Evolutionary conservation across 1,140 invertebrate genomes (phyloP).

Genomic region (Cecropterus lyciades): DNA sequence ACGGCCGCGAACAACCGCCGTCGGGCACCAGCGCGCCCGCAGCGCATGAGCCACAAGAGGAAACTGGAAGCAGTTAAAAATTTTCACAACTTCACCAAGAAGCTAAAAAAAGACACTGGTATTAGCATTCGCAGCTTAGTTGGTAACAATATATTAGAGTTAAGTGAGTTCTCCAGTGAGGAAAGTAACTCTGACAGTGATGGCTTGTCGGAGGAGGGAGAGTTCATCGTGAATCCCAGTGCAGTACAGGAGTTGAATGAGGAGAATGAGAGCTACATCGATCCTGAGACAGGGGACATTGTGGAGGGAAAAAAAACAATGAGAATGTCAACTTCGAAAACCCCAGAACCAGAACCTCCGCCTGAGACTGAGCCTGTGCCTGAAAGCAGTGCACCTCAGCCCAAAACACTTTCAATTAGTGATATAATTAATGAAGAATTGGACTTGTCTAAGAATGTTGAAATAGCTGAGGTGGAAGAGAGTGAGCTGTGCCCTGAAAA

Average conservation of each 20-base stretch:
- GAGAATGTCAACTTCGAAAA: slow-evolving; percentile 33
- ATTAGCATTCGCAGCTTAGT: slow-evolving; percentile 80
- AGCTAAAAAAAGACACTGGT: slow-evolving; percentile 82
- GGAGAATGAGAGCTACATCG: slow-evolving; percentile 81
- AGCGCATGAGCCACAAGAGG: slow-evolving; percentile 74
- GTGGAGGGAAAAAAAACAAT: slow-evolving; percentile 60
- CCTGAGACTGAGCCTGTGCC: too few relatives aligned
- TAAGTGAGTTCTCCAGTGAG: slow-evolving; percentile 81
- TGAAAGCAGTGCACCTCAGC: slow-evolving; percentile 40
- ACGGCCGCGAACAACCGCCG: slow-evolving; percentile 73
- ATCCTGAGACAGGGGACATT: slow-evolving; percentile 82
- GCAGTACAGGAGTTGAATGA: slow-evolving; percentile 77
- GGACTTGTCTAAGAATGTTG: slow-evolving; percentile 79
- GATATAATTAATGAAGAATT: slow-evolving; percentile 81
- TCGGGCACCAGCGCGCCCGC: slow-evolving; percentile 54
- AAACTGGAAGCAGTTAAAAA: slow-evolving; percentile 81
- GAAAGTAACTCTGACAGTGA: slow-evolving; percentile 75
- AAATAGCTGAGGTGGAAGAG: slow-evolving; percentile 77
- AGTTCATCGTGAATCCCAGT: slow-evolving; percentile 79
- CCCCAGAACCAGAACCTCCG: slow-evolving; percentile 35
- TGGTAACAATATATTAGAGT: slow-evolving; percentile 79
- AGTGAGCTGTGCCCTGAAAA: slow-evolving; percentile 77
- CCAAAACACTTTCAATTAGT: slow-evolving; percentile 78
- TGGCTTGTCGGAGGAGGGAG: slow-evolving; percentile 75
- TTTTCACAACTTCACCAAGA: slow-evolving; percentile 83